These are phyloP conservation scores for Flexamia atlantica DNA, from an alignment of 2,888 invertebrate species.

Conservation along the genomic window DNA sequence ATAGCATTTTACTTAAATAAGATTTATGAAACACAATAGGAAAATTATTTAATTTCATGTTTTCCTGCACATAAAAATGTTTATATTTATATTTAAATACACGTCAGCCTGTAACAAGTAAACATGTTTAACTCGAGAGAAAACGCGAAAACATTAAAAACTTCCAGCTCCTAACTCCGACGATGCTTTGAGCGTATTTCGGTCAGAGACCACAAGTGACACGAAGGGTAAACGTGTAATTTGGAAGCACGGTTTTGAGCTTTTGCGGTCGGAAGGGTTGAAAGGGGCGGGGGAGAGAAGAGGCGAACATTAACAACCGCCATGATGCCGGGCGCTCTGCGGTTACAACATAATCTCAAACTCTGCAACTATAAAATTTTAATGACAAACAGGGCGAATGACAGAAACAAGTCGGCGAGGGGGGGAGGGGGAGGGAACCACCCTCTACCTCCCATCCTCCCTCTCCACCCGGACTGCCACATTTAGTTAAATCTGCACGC, in stretches of 20 bases:
- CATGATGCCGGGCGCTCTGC: constrained; percentile 32
- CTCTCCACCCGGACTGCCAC: constrained; percentile 28
- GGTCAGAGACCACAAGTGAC: constrained; percentile 16
- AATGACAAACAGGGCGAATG: constrained; percentile 60
- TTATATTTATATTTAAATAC: too few species aligned
- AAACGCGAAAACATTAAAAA: constrained; percentile 28
- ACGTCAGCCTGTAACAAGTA: neutral
- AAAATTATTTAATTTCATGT: too few species aligned
- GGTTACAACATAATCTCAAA: constrained; percentile 59
- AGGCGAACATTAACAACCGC: constrained; percentile 14
- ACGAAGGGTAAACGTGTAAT: neutral
- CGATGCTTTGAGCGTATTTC: constrained; percentile 30
- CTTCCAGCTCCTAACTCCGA: constrained; percentile 16
- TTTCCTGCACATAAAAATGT: too few species aligned
- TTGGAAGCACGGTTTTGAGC: constrained; percentile 21
- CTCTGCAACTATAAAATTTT: constrained; percentile 63
- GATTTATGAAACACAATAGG: too few species aligned
- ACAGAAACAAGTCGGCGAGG: constrained; percentile 53
- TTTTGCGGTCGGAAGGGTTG: neutral
- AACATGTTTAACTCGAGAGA: neutral
- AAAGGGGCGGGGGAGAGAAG: constrained; percentile 6
- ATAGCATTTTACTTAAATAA: too few species aligned
- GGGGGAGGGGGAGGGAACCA: constrained; percentile 28
- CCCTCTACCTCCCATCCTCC: constrained; percentile 2
- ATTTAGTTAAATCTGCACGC: constrained; percentile 59